Base-by-base conservation (phyloP, 1,140 invertebrate species). In the Musca domestica region DNA sequence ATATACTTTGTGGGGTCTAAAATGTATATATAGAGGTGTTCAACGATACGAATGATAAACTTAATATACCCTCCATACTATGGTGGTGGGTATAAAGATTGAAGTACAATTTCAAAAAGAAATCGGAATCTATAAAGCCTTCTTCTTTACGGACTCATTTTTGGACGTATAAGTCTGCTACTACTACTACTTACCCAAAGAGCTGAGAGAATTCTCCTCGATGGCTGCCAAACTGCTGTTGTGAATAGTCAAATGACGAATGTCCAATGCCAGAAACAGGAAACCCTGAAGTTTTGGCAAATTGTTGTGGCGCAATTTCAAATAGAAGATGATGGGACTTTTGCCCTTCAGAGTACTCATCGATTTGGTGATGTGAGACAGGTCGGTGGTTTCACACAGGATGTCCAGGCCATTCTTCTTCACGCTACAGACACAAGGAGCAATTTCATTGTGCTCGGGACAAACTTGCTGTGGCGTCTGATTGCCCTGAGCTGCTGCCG, bases 331-430 rank as follows among this genome's bases (percentile, higher is more conserved):
- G 51, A 93, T 87, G 69, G 88, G 86, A 67, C 89, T 88, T 74
- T 88, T 88, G 49, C 89, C 88, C 73, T 92, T 92, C 0, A 95
- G 84, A 1, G 86, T 86, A 69, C 87, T 86, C 91, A 94, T 93
- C 0, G 91, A 90, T 76, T 87, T 84, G 19, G 75, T 77, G 19
- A 94, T 92, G 72, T 92, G 89, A 30, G 84, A 81, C 68, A 89
- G 84, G 72, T 92, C 90, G 10, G 91, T 94, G 71, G 89, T 90
- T 83, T 95, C 92, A 84, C 93, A 95, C 22, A 92, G 84, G 49
- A 95, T 89, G 76, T 95, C 93, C 71, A 95, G 84, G 6, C 93
- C 93, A 72, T 91, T 91, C 78, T 92, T 93, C 82, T 95, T 95
- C 56, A 93, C 88, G 54, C 84, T 87, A 78, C 93, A 95, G 67